Evolutionary conservation across 2,888 invertebrate genomes (phyloP), one percentile per base, ranked within the genome.

Genomic region (Drosophila antonietae): DNA sequence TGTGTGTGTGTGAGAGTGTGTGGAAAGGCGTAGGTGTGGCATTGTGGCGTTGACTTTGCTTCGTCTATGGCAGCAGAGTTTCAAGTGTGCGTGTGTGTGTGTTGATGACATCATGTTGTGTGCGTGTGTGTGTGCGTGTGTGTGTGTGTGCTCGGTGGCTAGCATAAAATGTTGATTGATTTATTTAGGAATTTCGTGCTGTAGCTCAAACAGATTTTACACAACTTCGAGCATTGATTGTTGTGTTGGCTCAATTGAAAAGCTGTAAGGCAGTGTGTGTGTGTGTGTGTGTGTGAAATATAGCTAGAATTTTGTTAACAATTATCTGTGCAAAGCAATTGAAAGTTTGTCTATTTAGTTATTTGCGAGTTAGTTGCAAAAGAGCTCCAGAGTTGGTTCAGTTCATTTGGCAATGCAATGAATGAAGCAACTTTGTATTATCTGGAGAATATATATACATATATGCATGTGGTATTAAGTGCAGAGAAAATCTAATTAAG

Each of bases 11-110:
- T 28, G 28, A 1, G 28, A 28, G 6, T 1, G 18, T 18, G 3
- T 14, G 59, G 8, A 20, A 49, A 39, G 10, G 44, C 35, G 43
- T 39, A 43, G 28, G 47, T 39, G 47, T 46, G 44, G 43, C n/a
- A 39, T 55, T 55, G 39, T 56, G 41, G 28, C 37, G 35, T 35
- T 35, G 35, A 9, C 35, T 9, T 10, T 35, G 35, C 35, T 12
- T 35, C 35, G 37, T 23, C 3, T 14, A 37, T 37, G 14, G 14
- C 37, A 15, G 37, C 69, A 75, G 63, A 64, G 57, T 72, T 78
- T 79, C 52, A 74, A 79, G 73, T 60, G 41, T 60, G 59, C 57
- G 39, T 60, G 59, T 60, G 31, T 58, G 66, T 57, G 35, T 52
- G 37, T 15, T 1, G 20, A 20, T 20, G 20, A 20, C 20, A 20